These are phyloP conservation scores for Amia ocellicauda DNA, from an alignment of 2,113 vertebrate genomes.

Conservation along the genomic window DNA sequence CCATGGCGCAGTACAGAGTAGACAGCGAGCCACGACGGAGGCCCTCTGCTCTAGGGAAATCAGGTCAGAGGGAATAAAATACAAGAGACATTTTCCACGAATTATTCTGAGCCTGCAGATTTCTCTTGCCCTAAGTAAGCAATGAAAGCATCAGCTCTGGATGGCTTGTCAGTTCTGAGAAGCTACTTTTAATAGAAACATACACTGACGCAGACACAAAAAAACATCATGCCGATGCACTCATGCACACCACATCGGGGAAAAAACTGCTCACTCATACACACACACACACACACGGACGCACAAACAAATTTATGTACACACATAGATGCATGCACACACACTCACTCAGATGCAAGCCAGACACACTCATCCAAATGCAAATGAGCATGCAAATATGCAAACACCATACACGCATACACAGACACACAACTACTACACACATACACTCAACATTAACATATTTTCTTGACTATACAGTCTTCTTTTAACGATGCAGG, in stretches of 20 bases:
- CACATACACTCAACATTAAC: background rate
- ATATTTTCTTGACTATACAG: background rate
- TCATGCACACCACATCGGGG: background rate
- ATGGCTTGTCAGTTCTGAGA: background rate
- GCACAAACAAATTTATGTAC: background rate
- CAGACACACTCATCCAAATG: background rate
- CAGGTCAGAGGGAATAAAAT: constrained; percentile 21
- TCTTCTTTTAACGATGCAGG: constrained; percentile 23
- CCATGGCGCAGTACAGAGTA: background rate
- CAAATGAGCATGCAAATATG: constrained; percentile 17
- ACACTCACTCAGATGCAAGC: background rate
- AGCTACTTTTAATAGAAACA: background rate
- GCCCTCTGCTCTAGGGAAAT: constrained; percentile 6
- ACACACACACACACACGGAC: background rate
- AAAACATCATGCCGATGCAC: background rate
- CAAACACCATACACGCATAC: constrained; percentile 17
- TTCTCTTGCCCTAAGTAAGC: constrained; percentile 1
- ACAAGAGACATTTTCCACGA: constrained; percentile 9
- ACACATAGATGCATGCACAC: constrained; percentile 18
- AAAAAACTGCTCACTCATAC: background rate
- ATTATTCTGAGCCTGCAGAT: constrained; percentile 16
- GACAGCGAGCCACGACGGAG: background rate
- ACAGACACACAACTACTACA: constrained; percentile 19
- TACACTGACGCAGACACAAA: background rate
- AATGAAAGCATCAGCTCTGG: background rate